These are phyloP conservation scores for Isichthys henryi DNA, from an alignment of 2,113 vertebrate genomes.

Conservation along the genomic window DNA sequence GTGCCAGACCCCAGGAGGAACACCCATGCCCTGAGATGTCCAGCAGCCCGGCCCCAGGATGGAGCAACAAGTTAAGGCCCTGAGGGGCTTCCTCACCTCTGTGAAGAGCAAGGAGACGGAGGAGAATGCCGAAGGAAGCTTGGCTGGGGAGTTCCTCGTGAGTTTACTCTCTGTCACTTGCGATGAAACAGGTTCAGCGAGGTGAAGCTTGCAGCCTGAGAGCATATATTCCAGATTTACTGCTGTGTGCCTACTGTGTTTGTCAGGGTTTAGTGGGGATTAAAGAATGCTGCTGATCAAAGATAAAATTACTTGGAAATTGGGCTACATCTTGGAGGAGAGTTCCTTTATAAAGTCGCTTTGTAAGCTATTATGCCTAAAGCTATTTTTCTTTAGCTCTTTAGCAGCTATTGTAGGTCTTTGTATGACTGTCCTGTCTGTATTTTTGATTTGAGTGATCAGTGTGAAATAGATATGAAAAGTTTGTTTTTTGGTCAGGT, in stretches of 20 bases:
- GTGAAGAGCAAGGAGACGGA: slow-evolving; percentile 45
- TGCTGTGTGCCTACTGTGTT: neutral
- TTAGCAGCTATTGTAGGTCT: neutral
- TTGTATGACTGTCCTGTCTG: neutral
- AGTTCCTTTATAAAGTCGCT: neutral
- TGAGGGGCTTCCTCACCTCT: slow-evolving; percentile 49
- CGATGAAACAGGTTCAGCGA: neutral
- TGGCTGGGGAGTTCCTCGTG: slow-evolving; percentile 57
- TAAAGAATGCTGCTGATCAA: neutral
- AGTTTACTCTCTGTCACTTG: slow-evolving; percentile 34
- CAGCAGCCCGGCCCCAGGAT: slow-evolving; percentile 42
- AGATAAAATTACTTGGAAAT: neutral
- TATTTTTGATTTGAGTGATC: neutral
- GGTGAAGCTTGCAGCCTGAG: neutral
- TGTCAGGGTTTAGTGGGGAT: neutral
- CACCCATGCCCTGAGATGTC: slow-evolving; percentile 46
- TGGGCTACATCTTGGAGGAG: neutral
- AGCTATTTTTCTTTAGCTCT: neutral
- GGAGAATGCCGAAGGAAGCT: slow-evolving; percentile 28
- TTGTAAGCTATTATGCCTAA: neutral
- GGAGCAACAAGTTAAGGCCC: slow-evolving; percentile 50
- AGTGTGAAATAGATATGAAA: neutral
- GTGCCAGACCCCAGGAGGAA: neutral
- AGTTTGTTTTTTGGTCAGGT: neutral
- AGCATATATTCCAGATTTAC: neutral